These are phyloP conservation scores for Micrasema longulum DNA, from an alignment of 1,140 invertebrate species.

Conservation along the genomic window DNA sequence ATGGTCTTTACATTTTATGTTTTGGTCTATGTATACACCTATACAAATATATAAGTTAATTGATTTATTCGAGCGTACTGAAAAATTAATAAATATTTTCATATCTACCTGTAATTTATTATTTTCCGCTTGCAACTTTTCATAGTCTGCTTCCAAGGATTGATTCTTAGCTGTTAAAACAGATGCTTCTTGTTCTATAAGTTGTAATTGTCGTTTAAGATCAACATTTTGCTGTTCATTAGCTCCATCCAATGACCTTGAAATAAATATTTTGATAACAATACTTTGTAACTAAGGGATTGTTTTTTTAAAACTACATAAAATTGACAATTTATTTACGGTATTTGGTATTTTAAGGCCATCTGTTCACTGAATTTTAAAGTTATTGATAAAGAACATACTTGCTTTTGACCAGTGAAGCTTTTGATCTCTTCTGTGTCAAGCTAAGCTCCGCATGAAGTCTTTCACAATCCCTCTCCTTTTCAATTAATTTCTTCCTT, in stretches of 20 bases:
- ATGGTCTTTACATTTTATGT: no score
- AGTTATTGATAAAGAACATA: constrained; percentile 59
- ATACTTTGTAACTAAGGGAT: no score
- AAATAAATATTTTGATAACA: no score
- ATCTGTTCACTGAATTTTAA: no score
- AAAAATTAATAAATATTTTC: no score
- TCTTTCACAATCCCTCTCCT: constrained; percentile 83
- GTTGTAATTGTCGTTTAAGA: constrained; percentile 78
- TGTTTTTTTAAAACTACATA: no score
- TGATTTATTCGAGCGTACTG: no score
- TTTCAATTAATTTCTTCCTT: constrained; percentile 83
- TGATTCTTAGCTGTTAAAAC: constrained; percentile 74
- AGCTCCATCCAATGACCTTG: constrained; percentile 72
- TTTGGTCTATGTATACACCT: no score
- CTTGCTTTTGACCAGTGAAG: constrained; percentile 72
- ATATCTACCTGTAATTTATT: constrained; percentile 69
- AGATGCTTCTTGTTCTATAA: constrained; percentile 79
- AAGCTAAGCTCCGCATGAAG: constrained; percentile 77
- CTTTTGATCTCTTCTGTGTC: constrained; percentile 73
- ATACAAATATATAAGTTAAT: no score
- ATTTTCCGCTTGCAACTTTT: constrained; percentile 79
- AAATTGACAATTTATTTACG: no score
- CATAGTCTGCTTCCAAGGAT: constrained; percentile 79
- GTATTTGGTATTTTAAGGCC: no score
- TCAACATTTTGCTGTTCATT: constrained; percentile 73